Evolutionary conservation across 2,113 vertebrate species (phyloP).

Genomic region (Prochilodus magdalenae): DNA sequence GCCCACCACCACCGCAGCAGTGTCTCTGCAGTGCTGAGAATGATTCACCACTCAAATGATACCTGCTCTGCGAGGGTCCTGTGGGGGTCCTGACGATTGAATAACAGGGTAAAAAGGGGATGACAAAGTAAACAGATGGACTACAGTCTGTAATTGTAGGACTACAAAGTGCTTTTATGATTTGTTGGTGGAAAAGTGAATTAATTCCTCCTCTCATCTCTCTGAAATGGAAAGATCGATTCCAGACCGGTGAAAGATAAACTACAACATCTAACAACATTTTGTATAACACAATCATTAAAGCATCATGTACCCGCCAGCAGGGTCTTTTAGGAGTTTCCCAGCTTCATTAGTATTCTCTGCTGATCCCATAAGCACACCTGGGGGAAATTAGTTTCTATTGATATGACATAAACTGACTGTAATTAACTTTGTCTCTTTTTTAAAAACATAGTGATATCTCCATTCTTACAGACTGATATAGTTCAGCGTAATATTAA

Average conservation of each 20-base stretch:
- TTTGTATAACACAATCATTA: too few species aligned
- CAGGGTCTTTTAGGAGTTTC: not conserved
- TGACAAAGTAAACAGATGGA: too few species aligned
- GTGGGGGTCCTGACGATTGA: too few species aligned
- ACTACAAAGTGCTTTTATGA: not conserved
- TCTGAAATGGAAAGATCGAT: not conserved
- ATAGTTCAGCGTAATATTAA: constrained; percentile 15
- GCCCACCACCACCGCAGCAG: too few species aligned
- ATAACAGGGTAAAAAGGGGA: too few species aligned
- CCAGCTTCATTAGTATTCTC: not conserved
- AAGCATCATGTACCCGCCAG: too few species aligned
- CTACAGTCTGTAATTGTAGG: too few species aligned
- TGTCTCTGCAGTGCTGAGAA: too few species aligned
- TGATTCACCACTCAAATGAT: too few species aligned
- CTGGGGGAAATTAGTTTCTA: constrained; percentile 38
- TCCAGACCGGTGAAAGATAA: not conserved
- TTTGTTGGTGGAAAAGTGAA: too few species aligned
- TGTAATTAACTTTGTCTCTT: constrained; percentile 26
- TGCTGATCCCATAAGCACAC: not conserved
- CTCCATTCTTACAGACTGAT: not conserved
- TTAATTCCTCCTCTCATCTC: not conserved
- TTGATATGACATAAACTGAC: constrained; percentile 24
- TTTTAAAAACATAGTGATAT: not conserved
- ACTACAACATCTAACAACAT: not conserved
- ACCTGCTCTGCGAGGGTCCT: too few species aligned